Base-by-base conservation (phyloP, 2,113 vertebrate species). In the Mastomys coucha region DNA sequence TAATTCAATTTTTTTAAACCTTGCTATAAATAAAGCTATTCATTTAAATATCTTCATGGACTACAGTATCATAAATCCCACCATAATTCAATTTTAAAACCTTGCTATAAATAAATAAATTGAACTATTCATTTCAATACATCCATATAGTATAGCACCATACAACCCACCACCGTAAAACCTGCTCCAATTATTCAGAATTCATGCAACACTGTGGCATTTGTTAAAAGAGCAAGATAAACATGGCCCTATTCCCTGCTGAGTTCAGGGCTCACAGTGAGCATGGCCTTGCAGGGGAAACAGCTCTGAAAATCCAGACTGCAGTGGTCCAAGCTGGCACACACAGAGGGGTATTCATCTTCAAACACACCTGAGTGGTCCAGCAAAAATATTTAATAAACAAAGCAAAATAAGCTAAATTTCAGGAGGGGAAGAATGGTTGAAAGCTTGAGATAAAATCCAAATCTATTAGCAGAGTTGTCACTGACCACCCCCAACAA, bases 221-320 rank as follows among this genome's bases (percentile, higher is more conserved):
- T 17, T 5, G 26, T 87, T 65, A 72, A 33, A 31, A 85, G 24
- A 81, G 33, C 53, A 82, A 45, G 56, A 39, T 26, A 84, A 84
- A 42, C 24, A 63, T 9, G 7, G n/a, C 81, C n/a, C 81, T 45
- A 58, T 28, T 4, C 0, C 58, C 56, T 19, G 12, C 58, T 65
- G 58, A 39, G 42, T 63, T 65, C 81, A 28, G n/a, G 63, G 36
- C 24, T 17, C 56, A 63, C 4, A 26, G 22, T 63, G 81, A 28
- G 81, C 12, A 2, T 2, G 13, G n/a, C 56, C 7, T 0, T 9
- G 19, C 14, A 11, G 39, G 39, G 8, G n/a, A 31, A 14, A 9
- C 56, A 28, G 39, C 58, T 85, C 31, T 85, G 58, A 58, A 65
- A 85, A 65, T 45, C 28, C 65, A 65, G 81, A 85, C 81, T 7